Evolutionary conservation across 2,888 invertebrate species (phyloP).

Genomic region (Drosophila ustulata): DNA sequence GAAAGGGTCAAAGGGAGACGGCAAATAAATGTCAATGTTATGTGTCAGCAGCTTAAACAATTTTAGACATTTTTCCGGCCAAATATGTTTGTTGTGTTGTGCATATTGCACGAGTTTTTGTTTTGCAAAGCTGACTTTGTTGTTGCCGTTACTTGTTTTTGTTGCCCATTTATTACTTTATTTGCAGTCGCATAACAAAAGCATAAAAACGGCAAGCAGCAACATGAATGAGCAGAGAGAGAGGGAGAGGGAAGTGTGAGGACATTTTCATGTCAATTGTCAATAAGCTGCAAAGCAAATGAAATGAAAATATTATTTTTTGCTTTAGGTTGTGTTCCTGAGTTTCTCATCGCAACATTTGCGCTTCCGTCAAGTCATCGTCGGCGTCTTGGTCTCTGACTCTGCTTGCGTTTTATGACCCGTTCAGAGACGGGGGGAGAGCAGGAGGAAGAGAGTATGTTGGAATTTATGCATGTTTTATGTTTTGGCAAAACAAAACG

Average conservation of each 20-base stretch:
- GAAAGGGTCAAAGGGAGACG: neutral
- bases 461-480: conserved; percentile 80
- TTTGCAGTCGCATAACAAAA: conserved; percentile 75
- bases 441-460: too few species aligned
- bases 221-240: conserved; percentile 13
- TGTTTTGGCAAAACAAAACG: conserved; percentile 56
- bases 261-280: conserved; percentile 81
- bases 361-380: conserved; percentile 44
- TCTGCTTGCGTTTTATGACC: conserved; percentile 60
- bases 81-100: conserved; percentile 29
- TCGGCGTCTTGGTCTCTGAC: neutral
- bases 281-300: conserved; percentile 83
- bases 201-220: conserved; percentile 63
- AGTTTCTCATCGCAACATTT: conserved; percentile 52
- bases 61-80: conserved; percentile 42
- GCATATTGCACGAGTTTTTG: conserved; percentile 22
- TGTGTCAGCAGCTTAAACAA: conserved; percentile 54
- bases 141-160: conserved; percentile 27
- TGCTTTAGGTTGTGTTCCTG: neutral
- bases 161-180: conserved; percentile 70
- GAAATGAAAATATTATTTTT: conserved; percentile 78
- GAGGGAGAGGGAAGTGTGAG: conserved; percentile 24
- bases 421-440: too few species aligned
- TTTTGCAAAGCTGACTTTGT: conserved; percentile 32
- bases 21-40: conserved; percentile 54